These are phyloP conservation scores for Entomyzon cyanotis DNA, from an alignment of 2,113 vertebrate genomes.

Conservation along the genomic window DNA sequence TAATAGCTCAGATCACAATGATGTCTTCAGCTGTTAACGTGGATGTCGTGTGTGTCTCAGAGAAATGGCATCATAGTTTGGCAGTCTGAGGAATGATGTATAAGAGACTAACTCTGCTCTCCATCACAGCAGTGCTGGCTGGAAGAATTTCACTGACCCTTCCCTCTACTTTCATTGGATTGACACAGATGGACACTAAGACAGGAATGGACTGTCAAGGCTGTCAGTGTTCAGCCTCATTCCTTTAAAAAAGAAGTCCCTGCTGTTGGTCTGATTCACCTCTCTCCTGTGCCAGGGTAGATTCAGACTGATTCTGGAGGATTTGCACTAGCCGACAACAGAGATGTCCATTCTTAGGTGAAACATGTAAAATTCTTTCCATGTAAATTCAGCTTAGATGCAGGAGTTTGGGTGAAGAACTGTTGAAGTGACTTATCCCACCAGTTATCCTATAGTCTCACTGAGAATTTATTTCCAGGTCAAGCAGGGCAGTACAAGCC, in stretches of 20 bases:
- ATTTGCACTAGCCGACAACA: not conserved
- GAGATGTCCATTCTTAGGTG: not conserved
- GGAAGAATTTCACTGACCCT: not conserved
- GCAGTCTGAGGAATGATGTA: not conserved
- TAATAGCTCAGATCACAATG: not conserved
- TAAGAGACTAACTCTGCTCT: not conserved
- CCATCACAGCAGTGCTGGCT: not conserved
- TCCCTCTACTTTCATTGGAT: not conserved
- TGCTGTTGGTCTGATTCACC: fast-evolving
- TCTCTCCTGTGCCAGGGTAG: not conserved
- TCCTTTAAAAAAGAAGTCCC: not conserved
- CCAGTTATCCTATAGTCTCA: conserved; percentile 29
- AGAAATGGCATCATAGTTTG: not conserved
- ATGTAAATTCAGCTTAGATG: not conserved
- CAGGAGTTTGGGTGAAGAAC: not conserved
- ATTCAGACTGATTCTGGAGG: not conserved
- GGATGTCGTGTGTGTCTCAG: not conserved
- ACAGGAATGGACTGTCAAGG: not conserved
- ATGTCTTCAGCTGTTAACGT: not conserved
- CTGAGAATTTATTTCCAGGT: conserved; percentile 46
- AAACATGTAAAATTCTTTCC: not conserved
- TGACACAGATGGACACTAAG: not conserved
- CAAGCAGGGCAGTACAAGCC: not conserved
- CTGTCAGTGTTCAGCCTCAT: not conserved
- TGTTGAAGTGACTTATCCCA: not conserved